Evolutionary conservation across 2,888 invertebrate species (phyloP).

Genomic region (Gibbula magus): DNA sequence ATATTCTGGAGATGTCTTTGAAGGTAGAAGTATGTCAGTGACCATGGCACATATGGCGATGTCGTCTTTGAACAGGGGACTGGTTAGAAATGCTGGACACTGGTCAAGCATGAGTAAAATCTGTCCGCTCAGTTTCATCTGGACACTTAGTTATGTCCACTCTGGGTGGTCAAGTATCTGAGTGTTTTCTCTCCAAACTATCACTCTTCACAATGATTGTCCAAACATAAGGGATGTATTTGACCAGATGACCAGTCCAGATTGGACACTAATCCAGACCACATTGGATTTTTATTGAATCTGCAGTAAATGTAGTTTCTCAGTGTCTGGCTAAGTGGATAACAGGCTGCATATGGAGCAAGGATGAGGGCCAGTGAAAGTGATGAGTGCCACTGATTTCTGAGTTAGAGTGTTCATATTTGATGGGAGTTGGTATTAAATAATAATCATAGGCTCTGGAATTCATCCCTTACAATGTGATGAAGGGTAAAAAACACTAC

Average conservation of each 20-base stretch:
- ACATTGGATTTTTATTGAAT: not conserved
- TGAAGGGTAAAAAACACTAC: no score
- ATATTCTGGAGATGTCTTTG: not conserved
- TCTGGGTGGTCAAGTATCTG: not conserved
- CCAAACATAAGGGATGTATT: not conserved
- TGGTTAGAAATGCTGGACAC: no score
- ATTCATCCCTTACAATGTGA: no score
- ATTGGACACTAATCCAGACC: slow-evolving; percentile 3
- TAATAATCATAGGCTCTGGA: no score
- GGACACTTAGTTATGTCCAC: not conserved
- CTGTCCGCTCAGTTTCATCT: not conserved
- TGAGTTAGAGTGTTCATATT: no score
- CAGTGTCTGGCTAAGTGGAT: not conserved
- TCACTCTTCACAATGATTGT: not conserved
- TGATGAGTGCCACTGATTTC: no score
- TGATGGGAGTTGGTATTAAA: no score
- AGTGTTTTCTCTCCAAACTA: slow-evolving; percentile 8
- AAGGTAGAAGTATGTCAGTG: not conserved
- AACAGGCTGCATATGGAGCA: not conserved
- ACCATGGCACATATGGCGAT: not conserved
- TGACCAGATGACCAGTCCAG: not conserved
- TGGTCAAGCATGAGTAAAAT: not conserved
- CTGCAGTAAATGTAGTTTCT: not conserved
- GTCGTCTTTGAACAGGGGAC: not conserved
- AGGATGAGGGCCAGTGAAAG: not conserved